phyloP scores from a whole-genome alignment of 2,797 vertebrate genomes.

The Enteromius trimaculatus region DNA sequence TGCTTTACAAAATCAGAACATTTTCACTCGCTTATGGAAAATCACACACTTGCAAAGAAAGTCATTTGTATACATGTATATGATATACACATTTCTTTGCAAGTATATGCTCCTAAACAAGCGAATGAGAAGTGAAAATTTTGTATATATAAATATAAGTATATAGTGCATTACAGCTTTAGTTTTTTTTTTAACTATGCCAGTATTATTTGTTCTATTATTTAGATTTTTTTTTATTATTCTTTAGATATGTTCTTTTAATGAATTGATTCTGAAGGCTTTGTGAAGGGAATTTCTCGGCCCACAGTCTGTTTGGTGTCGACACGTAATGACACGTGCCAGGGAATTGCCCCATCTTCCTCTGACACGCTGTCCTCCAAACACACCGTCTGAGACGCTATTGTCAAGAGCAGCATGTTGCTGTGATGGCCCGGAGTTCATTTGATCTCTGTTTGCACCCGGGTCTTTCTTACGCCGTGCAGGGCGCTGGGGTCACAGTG shows the following conservation, averaged over 20 bases:
- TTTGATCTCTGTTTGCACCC: conserved; percentile 64
- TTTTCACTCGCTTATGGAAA: not conserved
- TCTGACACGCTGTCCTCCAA: conserved; percentile 51
- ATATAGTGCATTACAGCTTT: too few relatives aligned
- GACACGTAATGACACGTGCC: conserved; percentile 54
- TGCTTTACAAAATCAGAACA: not conserved
- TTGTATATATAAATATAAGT: too few relatives aligned
- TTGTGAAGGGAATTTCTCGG: conserved; percentile 14
- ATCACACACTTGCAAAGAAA: not conserved
- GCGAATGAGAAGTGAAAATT: too few relatives aligned
- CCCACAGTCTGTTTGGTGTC: conserved; percentile 31
- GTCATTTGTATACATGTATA: too few relatives aligned
- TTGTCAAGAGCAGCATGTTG: conserved; percentile 69
- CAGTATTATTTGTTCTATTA: not conserved
- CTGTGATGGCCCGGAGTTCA: conserved; percentile 59
- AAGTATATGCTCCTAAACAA: too few relatives aligned
- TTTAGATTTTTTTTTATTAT: not conserved
- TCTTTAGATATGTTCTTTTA: not conserved
- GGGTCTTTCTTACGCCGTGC: conserved; percentile 39
- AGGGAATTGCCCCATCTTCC: conserved; percentile 50
- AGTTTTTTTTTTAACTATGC: not conserved
- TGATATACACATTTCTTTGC: too few relatives aligned
- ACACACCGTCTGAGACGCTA: conserved; percentile 47
- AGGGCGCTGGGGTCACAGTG: conserved; percentile 69
- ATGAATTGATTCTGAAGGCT: not conserved